phyloP scores from a whole-genome alignment of 1,140 invertebrate species.

The Megalopta genalis region DNA sequence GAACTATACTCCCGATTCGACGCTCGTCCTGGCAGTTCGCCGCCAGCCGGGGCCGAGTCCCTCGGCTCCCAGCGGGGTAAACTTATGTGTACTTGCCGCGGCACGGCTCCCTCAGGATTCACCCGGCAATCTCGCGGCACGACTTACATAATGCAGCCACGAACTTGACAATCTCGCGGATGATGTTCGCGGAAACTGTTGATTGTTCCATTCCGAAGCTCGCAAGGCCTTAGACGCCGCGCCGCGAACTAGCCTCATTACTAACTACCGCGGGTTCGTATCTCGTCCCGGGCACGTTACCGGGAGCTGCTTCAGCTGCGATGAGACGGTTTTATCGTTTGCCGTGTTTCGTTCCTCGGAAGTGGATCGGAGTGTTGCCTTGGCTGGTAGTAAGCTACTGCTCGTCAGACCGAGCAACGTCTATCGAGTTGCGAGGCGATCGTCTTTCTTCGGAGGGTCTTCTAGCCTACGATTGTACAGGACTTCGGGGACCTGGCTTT shows the following conservation, averaged over 20 bases:
- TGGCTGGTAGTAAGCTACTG: no score
- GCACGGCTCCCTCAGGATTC: conserved; percentile 25
- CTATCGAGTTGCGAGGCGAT: no score
- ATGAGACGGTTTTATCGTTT: no score
- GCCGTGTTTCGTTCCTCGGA: no score
- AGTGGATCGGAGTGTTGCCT: no score
- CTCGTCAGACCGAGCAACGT: no score
- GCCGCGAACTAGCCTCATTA: neutral
- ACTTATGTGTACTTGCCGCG: conserved; percentile 3
- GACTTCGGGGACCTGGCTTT: no score
- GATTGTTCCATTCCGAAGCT: conserved; percentile 2
- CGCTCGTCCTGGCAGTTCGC: conserved; percentile 19
- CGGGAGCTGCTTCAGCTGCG: no score
- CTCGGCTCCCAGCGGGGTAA: neutral
- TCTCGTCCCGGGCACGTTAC: no score
- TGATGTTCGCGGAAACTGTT: conserved; percentile 19
- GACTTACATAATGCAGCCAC: conserved; percentile 25
- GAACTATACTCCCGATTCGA: conserved; percentile 21
- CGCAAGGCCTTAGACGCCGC: neutral
- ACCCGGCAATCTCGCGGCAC: conserved; percentile 6
- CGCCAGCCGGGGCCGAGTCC: neutral
- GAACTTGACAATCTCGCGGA: conserved; percentile 33
- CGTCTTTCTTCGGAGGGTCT: no score
- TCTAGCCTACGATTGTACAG: no score
- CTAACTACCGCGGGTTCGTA: no score